These are phyloP conservation scores for Anarrhichthys ocellatus DNA, from an alignment of 2,113 vertebrate species.

Conservation along the genomic window DNA sequence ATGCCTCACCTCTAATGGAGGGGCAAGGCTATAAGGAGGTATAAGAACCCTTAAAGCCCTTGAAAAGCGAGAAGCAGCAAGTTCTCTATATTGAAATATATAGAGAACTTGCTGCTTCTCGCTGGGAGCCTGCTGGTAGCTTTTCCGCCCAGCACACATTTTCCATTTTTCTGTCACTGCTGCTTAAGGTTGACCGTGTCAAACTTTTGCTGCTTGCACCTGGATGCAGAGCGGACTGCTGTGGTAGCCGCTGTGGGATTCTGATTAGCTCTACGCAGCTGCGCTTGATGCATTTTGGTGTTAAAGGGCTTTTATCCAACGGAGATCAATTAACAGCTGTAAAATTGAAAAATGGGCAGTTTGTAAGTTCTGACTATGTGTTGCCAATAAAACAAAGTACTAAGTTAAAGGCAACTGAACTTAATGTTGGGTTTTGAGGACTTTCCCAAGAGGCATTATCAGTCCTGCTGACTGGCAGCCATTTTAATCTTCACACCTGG, in stretches of 20 bases:
- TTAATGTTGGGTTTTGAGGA: not conserved
- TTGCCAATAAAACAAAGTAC: not conserved
- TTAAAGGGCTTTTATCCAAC: not conserved
- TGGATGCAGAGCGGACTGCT: constrained; percentile 4
- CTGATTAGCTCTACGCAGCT: constrained; percentile 7
- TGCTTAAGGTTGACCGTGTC: too few relatives aligned
- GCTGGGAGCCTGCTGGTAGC: not conserved
- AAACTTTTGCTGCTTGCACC: constrained; percentile 31
- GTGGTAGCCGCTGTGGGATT: constrained; percentile 2
- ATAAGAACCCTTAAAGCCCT: not conserved
- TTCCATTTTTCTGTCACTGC: not conserved
- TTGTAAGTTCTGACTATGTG: not conserved
- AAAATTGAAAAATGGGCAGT: constrained; percentile 6
- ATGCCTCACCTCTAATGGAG: constrained; percentile 17
- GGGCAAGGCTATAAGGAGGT: constrained; percentile 3
- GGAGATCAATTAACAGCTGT: constrained; percentile 27
- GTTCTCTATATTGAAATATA: constrained; percentile 3
- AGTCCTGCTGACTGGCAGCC: not conserved
- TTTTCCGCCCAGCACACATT: not conserved
- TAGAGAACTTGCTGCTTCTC: too few relatives aligned
- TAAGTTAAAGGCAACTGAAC: not conserved
- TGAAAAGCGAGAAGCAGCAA: constrained; percentile 1
- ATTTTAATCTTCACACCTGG: constrained; percentile 14
- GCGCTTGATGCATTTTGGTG: not conserved
- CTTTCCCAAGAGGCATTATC: not conserved